Evolutionary conservation across 2,113 vertebrate genomes (phyloP).

Genomic region (Sterrhoptilus dennistouni): DNA sequence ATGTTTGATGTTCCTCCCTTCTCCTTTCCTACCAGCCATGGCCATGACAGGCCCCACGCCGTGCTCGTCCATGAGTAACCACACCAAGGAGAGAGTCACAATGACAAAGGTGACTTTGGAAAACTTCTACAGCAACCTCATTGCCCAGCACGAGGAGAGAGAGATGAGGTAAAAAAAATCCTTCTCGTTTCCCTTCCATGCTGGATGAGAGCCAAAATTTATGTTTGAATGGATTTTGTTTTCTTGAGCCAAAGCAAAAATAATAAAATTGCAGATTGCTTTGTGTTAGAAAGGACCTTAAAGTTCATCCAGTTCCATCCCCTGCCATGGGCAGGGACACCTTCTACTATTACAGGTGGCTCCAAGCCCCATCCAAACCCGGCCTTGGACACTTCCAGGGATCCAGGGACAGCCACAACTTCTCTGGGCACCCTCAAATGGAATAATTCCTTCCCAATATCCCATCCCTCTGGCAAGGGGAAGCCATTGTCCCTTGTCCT

Average conservation of each 20-base stretch:
- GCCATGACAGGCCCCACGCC: conserved; percentile 94
- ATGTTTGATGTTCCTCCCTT: neutral
- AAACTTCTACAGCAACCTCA: conserved; percentile 98
- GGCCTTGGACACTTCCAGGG: neutral
- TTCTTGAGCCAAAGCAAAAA: neutral
- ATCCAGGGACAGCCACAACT: neutral
- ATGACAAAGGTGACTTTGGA: conserved; percentile 98
- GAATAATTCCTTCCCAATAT: fast-evolving
- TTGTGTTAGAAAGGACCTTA: neutral
- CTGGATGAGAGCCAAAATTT: neutral
- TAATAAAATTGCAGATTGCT: neutral
- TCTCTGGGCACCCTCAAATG: fast-evolving
- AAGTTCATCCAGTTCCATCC: neutral
- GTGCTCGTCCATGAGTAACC: conserved; percentile 95
- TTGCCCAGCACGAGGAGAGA: conserved; percentile 93
- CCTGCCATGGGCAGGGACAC: neutral
- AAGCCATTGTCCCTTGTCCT: neutral
- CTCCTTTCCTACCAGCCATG: conserved; percentile 79
- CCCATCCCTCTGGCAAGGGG: neutral
- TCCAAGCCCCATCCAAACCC: fast-evolving
- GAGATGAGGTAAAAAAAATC: conserved; percentile 89
- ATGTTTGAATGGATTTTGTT: fast-evolving
- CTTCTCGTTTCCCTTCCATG: neutral
- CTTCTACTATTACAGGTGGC: fast-evolving
- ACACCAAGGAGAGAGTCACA: conserved; percentile 97